A percentile compares a stretch with the other conserved stretches of the same genome.
phyloP scores from a whole-genome alignment of 2,888 invertebrate species.

The Scotopteryx bipunctaria region DNA sequence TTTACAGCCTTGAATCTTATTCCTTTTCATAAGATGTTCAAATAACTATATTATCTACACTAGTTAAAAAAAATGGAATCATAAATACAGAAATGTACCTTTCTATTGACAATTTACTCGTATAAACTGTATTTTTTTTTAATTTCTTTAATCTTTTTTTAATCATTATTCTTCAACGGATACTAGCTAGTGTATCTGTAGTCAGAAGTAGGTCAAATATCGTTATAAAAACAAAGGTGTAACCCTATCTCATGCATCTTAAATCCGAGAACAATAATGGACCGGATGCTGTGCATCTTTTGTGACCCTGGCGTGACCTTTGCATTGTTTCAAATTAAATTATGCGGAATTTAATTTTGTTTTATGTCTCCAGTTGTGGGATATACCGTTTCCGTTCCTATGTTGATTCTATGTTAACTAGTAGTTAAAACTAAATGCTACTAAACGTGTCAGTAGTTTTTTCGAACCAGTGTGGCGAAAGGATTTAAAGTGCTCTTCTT shows the following conservation, averaged over 20 bases:
- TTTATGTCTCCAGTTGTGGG: constrained; percentile 3
- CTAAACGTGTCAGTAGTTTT: no score
- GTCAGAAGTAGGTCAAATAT: constrained; percentile 21
- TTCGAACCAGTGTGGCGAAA: no score
- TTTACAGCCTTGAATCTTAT: not conserved
- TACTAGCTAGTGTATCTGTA: not conserved
- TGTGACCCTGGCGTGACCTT: constrained; percentile 49
- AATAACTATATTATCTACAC: no score
- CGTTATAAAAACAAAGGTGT: constrained; percentile 52
- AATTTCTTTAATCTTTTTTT: no score
- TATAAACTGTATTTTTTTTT: no score
- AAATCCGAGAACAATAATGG: constrained; percentile 60
- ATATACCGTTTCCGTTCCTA: not conserved
- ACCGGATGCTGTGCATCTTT: constrained; percentile 63
- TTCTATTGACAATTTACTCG: no score
- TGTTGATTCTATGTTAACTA: not conserved
- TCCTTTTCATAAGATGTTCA: not conserved
- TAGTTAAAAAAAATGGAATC: no score
- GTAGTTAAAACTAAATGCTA: no score
- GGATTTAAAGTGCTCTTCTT: no score
- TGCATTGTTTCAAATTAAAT: constrained; percentile 41
- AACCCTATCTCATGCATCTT: constrained; percentile 53
- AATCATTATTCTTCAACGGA: no score
- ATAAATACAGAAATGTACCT: no score
- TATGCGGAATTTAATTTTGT: constrained; percentile 23